A percentile compares a stretch with the other conserved stretches of the same genome.
phyloP scores from a whole-genome alignment of 2,888 invertebrate species.

The Leptopterna dolabrata region DNA sequence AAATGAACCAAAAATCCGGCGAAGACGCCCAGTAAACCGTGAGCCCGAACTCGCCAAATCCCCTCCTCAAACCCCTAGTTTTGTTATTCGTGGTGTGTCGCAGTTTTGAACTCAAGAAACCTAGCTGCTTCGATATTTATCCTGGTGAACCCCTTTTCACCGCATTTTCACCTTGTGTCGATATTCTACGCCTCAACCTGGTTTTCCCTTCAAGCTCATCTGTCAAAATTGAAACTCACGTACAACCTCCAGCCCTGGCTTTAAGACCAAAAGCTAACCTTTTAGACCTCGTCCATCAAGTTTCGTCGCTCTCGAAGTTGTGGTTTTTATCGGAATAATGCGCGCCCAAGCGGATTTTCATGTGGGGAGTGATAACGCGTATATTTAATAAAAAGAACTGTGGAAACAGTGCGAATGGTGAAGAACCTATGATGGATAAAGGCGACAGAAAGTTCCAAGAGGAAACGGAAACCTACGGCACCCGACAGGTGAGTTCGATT shows the following conservation, averaged over 20 bases:
- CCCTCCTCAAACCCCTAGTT: not conserved
- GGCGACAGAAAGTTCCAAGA: conserved; percentile 56
- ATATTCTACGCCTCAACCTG: not conserved
- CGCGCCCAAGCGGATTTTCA: conserved; percentile 43
- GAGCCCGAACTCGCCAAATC: not conserved
- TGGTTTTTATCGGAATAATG: conserved; percentile 39
- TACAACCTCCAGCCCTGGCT: not conserved
- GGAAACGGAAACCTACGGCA: conserved; percentile 56
- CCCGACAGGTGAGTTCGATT: conserved; percentile 56
- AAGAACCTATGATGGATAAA: conserved; percentile 58
- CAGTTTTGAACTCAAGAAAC: not conserved
- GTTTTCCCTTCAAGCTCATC: not conserved
- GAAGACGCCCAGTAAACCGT: not conserved
- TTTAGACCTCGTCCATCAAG: not conserved
- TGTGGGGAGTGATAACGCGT: conserved; percentile 60
- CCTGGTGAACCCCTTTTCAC: not conserved
- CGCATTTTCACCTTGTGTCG: too few species aligned
- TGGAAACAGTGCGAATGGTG: conserved; percentile 58
- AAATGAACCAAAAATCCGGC: not conserved
- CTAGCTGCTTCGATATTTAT: not conserved
- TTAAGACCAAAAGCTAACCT: not conserved
- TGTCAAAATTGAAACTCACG: not conserved
- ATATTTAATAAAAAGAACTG: conserved; percentile 59
- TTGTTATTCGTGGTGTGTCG: conserved; percentile 23
- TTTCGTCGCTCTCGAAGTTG: not conserved